Base-by-base conservation (phyloP, 2,797 vertebrate genomes). In the Phoeniculus purpureus region DNA sequence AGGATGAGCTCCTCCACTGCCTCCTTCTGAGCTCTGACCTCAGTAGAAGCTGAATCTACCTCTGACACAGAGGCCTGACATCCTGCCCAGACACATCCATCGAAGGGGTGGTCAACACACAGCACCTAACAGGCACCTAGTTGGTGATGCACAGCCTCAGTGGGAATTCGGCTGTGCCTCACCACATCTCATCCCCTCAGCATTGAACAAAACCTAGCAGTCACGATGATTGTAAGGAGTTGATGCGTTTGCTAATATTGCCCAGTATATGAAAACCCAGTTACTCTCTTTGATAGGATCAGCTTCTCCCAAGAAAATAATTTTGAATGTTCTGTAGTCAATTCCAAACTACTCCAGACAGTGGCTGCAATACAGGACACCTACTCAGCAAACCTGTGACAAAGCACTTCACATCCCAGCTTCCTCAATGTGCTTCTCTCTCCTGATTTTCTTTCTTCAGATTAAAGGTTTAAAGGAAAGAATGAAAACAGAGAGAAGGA, bases 31-130 rank as follows among this genome's bases (percentile, higher is more conserved):
- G n/a, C 56, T 76, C 72, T 31, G 65, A 54, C 23, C 48, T 85
- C 52, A 48, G 45, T 72, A 77, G 83, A 61, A 70, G 10, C 26
- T 54, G 29, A 65, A 27, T 17, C 3, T 23, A 21, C 13, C n/a
- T 23, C 17, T 51, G 67, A 26, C 18, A 31, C 6, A 13, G 26
- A 29, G 21, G 16, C 5, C 25, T 51, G 32, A 26, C 0, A 1
- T 37, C 32, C 32, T 26, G 40, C 37, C 0, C 1, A 15, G 60
- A 45, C 17, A 18, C 0, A 3, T 17, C 50, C 21, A 5, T 15
- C 1, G 0, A 40, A 50, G 26, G 25, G 10, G 31, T 47, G 37
- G 50, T 34, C 1, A 0, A 14, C 56, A 34, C 2, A 2, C 8
- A 1, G 5, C 9, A 3, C 31, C 17, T 14, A n/a, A n/a, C 20